Conservation (phyloP, 2,113 vertebrate species). For the Sturnira hondurensis region DNA sequence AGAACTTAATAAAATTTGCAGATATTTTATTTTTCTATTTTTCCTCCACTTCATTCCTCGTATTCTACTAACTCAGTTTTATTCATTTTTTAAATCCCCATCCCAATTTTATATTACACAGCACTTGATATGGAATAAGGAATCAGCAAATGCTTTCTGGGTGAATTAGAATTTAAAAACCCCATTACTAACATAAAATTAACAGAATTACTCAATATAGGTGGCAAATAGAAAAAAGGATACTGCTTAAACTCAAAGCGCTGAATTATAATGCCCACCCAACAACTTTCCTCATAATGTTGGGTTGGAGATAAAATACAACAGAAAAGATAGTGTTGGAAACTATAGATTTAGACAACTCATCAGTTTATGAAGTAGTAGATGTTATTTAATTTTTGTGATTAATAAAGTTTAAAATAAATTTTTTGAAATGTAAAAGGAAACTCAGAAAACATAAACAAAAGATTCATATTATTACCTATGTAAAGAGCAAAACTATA, state of each 20-base stretch:
- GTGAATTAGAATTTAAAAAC: background rate
- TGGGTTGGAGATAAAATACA: background rate
- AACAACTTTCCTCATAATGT: background rate
- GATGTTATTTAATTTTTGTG: background rate
- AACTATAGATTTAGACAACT: background rate
- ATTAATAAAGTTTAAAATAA: constrained; percentile 35
- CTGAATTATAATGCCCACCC: background rate
- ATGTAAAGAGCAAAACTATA: background rate
- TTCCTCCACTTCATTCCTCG: background rate
- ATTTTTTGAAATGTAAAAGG: background rate
- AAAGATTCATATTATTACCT: background rate
- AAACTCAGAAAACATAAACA: constrained; percentile 8
- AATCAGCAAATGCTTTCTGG: background rate
- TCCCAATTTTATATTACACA: background rate
- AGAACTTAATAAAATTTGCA: constrained; percentile 21
- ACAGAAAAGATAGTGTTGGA: background rate
- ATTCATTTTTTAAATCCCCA: background rate
- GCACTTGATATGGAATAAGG: background rate
- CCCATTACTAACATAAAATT: background rate
- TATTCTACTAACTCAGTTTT: constrained; percentile 21
- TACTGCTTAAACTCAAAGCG: background rate
- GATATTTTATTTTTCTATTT: constrained; percentile 12
- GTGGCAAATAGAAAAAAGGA: background rate
- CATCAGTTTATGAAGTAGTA: background rate
- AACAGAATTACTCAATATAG: background rate